These are phyloP conservation scores for Pararge aegeria DNA, from an alignment of 1,140 invertebrate genomes.

Conservation along the genomic window DNA sequence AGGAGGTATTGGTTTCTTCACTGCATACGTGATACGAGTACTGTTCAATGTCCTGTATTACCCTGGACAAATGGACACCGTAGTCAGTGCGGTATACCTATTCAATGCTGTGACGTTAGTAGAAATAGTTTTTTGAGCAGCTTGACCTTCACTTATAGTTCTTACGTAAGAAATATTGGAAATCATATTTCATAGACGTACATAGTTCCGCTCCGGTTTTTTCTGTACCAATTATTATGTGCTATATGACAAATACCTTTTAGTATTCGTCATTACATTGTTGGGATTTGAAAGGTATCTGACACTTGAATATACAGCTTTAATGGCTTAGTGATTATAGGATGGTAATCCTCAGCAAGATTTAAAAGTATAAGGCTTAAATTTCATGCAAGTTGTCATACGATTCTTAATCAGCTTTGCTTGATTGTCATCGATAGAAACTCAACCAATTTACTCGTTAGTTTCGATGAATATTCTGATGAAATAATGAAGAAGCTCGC, in stretches of 20 bases:
- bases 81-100: no score
- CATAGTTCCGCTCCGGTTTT: slow-evolving; percentile 4
- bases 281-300: background rate
- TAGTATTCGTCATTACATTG: background rate
- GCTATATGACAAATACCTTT: background rate
- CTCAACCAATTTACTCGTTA: no score
- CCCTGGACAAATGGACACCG: background rate
- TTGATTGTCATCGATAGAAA: no score
- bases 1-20: no score
- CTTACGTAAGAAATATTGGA: slow-evolving; percentile 9
- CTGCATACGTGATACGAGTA: no score
- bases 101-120: slow-evolving; percentile 17
- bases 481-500: no score
- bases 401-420: no score
- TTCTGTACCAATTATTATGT: slow-evolving; percentile 2
- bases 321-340: background rate
- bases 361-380: no score
- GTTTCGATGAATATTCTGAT: no score
- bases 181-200: slow-evolving; percentile 1
- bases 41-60: background rate
- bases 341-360: background rate
- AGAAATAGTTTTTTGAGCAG: slow-evolving; percentile 30
- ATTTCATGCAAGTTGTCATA: no score
- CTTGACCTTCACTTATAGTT: slow-evolving; percentile 26
- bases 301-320: background rate